Conservation (phyloP, 2,888 invertebrate species). For the Fabriciana adippe region DNA sequence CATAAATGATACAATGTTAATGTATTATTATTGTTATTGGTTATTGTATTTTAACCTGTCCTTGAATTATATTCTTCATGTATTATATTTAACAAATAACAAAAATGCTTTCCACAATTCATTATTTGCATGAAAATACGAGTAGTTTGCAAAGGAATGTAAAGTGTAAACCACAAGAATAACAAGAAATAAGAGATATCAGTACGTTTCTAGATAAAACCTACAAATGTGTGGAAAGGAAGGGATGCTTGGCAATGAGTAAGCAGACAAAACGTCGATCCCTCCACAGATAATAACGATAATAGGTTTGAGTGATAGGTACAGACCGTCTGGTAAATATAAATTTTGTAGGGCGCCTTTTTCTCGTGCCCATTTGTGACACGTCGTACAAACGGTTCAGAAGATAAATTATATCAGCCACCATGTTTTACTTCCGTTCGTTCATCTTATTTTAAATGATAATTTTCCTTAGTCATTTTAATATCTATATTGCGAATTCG, state of each 20-base stretch:
- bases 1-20: too few relatives aligned
- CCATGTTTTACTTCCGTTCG: neutral
- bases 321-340: slow-evolving; percentile 14
- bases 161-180: neutral
- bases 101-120: neutral
- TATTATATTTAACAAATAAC: too few relatives aligned
- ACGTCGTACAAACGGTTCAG: slow-evolving; percentile 8
- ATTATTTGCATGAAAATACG: neutral
- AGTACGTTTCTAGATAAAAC: slow-evolving; percentile 16
- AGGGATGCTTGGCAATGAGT: slow-evolving; percentile 10
- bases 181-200: slow-evolving; percentile 20
- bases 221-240: slow-evolving; percentile 16
- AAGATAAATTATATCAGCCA: slow-evolving; percentile 11
- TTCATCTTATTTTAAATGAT: slow-evolving; percentile 1
- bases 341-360: slow-evolving; percentile 11
- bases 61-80: too few relatives aligned
- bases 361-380: slow-evolving; percentile 12
- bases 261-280: slow-evolving; percentile 16
- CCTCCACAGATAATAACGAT: slow-evolving; percentile 22
- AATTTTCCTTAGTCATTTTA: neutral
- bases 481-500: too few relatives aligned
- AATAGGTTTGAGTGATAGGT: slow-evolving; percentile 24
- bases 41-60: too few relatives aligned
- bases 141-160: neutral
- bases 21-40: too few relatives aligned